Evolutionary conservation across 2,113 vertebrate genomes (phyloP).

Genomic region (Lipotes vexillifer): DNA sequence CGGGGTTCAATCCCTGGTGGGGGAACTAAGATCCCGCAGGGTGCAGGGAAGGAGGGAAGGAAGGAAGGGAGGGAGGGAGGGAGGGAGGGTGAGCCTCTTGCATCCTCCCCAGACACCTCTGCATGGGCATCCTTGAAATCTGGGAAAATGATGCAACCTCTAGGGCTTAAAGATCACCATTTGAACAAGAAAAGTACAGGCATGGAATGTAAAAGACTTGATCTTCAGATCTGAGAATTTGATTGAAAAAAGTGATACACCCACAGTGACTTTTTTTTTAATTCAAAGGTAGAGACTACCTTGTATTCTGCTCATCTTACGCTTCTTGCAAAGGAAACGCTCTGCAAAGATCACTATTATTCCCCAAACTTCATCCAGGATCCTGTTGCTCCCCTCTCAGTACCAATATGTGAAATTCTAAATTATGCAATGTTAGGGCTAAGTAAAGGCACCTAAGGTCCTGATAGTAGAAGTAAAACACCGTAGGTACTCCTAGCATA

Average conservation of each 20-base stretch:
- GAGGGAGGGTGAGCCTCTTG: background rate
- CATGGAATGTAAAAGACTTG: background rate
- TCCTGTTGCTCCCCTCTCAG: background rate
- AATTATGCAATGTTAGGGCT: background rate
- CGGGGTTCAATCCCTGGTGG: too few species aligned
- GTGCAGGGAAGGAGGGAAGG: too few species aligned
- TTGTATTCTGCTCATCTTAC: background rate
- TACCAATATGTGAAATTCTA: constrained; percentile 23
- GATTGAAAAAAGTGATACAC: constrained; percentile 29
- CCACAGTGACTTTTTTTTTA: background rate
- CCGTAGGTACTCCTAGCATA: background rate
- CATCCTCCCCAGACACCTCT: background rate
- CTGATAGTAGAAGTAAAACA: background rate
- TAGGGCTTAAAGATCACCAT: background rate
- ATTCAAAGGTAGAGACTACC: background rate
- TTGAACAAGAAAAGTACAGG: constrained; percentile 12
- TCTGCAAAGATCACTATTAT: background rate
- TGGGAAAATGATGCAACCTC: background rate
- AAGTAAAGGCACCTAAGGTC: background rate
- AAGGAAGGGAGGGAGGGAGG: too few species aligned
- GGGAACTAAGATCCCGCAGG: too few species aligned
- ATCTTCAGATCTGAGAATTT: constrained; percentile 18
- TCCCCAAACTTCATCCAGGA: background rate
- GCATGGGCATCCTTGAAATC: background rate
- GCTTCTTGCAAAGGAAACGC: background rate